Evolutionary conservation across 2,797 vertebrate species (phyloP).

Genomic region (Dromococcyx pavoninus): DNA sequence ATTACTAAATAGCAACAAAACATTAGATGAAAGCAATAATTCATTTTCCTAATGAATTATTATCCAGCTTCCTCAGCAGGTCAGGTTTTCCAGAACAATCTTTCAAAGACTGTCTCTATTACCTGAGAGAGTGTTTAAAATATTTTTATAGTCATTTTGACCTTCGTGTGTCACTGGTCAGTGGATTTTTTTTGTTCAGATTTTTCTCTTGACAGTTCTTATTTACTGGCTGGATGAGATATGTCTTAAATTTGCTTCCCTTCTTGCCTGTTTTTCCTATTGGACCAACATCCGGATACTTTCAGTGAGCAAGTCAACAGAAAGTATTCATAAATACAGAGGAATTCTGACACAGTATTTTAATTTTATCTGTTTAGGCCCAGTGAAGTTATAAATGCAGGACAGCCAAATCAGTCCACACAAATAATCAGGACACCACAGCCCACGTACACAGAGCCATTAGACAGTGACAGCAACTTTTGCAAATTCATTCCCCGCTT

Average conservation of each 20-base stretch:
- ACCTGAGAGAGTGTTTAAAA: neutral
- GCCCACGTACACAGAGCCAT: neutral
- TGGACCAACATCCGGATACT: neutral
- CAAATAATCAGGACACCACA: neutral
- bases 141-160: neutral
- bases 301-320: neutral
- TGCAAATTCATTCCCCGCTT: neutral
- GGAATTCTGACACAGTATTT: neutral
- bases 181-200: neutral
- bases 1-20: neutral
- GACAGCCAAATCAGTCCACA: neutral
- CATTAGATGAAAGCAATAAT: neutral
- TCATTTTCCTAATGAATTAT: neutral
- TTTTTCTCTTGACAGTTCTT: neutral
- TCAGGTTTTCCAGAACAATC: neutral
- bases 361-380: neutral
- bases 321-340: neutral
- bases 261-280: neutral
- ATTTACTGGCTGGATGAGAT: neutral
- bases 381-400: neutral
- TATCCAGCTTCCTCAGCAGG: rapidly evolving
- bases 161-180: neutral
- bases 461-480: neutral
- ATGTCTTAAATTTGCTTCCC: neutral
- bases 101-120: neutral